Percentiles rank a stretch among this genome's conserved stretches.
phyloP scores from a whole-genome alignment of 2,888 invertebrate genomes.

The Calephelis perditalis region DNA sequence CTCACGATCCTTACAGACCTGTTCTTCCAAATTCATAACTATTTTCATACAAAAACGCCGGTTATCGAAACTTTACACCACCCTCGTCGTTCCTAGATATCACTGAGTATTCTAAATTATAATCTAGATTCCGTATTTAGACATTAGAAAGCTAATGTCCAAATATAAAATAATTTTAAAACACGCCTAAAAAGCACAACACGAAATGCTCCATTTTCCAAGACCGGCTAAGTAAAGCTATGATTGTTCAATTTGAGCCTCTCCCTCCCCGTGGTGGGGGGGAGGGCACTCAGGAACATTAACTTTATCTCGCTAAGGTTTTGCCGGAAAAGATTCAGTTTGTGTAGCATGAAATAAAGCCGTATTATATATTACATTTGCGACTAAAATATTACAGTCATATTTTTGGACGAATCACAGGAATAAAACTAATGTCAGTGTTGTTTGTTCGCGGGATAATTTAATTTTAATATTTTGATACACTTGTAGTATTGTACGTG shows the following conservation, averaged over 20 bases:
- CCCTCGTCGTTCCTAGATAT: too few species aligned
- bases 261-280: slow-evolving; percentile 28
- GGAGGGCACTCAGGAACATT: slow-evolving; percentile 35
- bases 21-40: too few species aligned
- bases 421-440: neutral
- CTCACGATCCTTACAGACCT: too few species aligned
- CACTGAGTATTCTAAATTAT: too few species aligned
- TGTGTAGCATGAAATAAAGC: slow-evolving; percentile 9
- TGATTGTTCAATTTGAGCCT: slow-evolving; percentile 39
- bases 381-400: slow-evolving; percentile 4
- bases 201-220: slow-evolving; percentile 12
- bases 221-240: slow-evolving; percentile 28
- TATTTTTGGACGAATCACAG: slow-evolving; percentile 4
- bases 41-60: too few species aligned
- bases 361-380: slow-evolving; percentile 7
- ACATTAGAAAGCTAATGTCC: too few species aligned
- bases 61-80: too few species aligned
- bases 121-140: too few species aligned
- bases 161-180: neutral
- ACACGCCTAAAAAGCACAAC: slow-evolving; percentile 2
- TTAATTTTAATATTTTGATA: too few species aligned
- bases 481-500: too few species aligned
- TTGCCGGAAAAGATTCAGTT: slow-evolving; percentile 17
- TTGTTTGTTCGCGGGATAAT: too few species aligned
- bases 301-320: slow-evolving; percentile 32